Base-by-base conservation (phyloP, 2,888 invertebrate species). In the Hirtodrosophila trivittata region DNA sequence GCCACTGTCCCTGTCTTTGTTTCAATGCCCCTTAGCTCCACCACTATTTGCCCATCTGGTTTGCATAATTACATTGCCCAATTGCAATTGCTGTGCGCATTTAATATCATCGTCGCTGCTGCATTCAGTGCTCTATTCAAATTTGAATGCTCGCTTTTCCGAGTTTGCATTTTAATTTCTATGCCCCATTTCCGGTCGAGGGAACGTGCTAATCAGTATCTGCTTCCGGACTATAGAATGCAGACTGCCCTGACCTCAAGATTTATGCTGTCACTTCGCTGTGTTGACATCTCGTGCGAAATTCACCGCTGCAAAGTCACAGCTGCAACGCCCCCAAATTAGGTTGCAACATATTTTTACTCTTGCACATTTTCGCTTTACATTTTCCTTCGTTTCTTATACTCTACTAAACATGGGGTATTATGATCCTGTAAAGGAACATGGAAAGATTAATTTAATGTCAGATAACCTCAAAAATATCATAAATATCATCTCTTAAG, bases 101-200 rank as follows among this genome's bases (percentile, higher is more conserved):
- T 50, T 62, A 42, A 55, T 38, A 37, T 52, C 39, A 32, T 47
- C 35, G 13, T 38, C 28, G 12, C 14, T 14, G 7, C 18, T 30
- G 18, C 46, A 28, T 41, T 35, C 13, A 18, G 37, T 32, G 39
- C 47, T 33, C 49, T 62, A 68, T 68, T 65, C 38, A 70, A 70
- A 69, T 70, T 65, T 57, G 14, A 50, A 38, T 54, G 65, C 42
- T 18, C 58, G 41, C 52, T 65, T 50, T 71, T 73, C 51, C 65
- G n/a, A 60, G 32, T 73, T 64, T 73, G 73, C 73, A 71, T 73
- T 71, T 72, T 63, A 73, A 73, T 73, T 63, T 55, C 28, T 65
- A 65, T 74, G 64, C 62, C 52, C 41, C 71, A 63, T 32, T 74
- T 74, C 69, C 71, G 74, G 35, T 55, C 50, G 33, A 18, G 38